Evolutionary conservation across 2,888 invertebrate species (phyloP).

Genomic region (Plagiodera versicolora): DNA sequence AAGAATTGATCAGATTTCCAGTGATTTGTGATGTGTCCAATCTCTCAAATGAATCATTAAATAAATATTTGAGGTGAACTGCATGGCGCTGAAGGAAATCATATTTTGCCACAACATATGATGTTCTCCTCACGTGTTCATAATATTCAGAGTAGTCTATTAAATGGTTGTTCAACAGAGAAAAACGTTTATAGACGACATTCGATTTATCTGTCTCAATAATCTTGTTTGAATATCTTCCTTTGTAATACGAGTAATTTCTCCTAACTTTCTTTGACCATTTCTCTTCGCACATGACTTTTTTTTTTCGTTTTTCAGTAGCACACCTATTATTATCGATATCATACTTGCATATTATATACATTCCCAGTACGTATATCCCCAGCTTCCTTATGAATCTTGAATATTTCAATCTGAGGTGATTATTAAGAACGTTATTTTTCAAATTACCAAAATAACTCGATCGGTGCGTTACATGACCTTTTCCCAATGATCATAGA

Average conservation of each 20-base stretch:
- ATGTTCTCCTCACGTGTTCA: slow-evolving; percentile 3
- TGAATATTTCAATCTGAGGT: slow-evolving; percentile 4
- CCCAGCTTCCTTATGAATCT: slow-evolving; percentile 11
- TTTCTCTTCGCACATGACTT: slow-evolving; percentile 2
- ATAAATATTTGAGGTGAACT: slow-evolving; percentile 7
- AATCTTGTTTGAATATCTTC: background rate
- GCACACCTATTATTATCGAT: slow-evolving; percentile 10
- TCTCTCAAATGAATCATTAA: slow-evolving; percentile 7
- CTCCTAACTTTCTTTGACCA: slow-evolving; percentile 8
- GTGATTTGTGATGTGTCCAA: background rate
- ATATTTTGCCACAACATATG: slow-evolving; percentile 7
- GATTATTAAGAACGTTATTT: slow-evolving; percentile 5
- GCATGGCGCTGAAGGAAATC: background rate
- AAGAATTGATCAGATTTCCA: slow-evolving; percentile 5
- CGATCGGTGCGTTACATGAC: slow-evolving; percentile 15
- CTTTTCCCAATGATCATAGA: slow-evolving; percentile 7
- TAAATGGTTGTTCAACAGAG: slow-evolving; percentile 3
- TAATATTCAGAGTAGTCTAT: slow-evolving; percentile 11
- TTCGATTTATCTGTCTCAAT: background rate
- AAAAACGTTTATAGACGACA: background rate
- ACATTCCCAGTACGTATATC: slow-evolving; percentile 1
- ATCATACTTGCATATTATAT: slow-evolving; percentile 3
- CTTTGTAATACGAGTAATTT: slow-evolving; percentile 6
- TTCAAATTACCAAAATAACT: slow-evolving; percentile 12
- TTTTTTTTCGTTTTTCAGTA: slow-evolving; percentile 2